A percentile compares a stretch with the other conserved stretches of the same genome.
These are phyloP conservation scores for Nixonia krombeini DNA, from an alignment of 1,140 invertebrate species.

Conservation along the genomic window DNA sequence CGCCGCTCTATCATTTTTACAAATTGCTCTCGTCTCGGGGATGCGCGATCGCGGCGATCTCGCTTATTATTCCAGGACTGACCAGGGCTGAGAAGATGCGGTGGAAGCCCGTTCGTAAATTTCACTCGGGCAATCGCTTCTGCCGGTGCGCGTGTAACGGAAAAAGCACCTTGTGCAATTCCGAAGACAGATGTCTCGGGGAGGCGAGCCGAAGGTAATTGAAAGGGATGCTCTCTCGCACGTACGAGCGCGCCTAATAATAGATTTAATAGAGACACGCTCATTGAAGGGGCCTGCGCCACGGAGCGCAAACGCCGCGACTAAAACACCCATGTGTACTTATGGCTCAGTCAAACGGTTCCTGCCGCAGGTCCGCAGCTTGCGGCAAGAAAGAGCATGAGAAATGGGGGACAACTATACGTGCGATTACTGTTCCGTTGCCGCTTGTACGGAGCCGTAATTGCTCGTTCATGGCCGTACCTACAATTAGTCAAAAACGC, in stretches of 20 bases:
- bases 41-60: no score
- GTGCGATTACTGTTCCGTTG: conserved; percentile 44
- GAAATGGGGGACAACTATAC: conserved; percentile 49
- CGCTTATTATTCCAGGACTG: no score
- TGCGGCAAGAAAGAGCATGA: conserved; percentile 38
- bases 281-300: conserved; percentile 65
- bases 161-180: conserved; percentile 2
- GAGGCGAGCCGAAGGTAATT: conserved; percentile 59
- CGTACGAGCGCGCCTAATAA: conserved; percentile 60
- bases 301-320: conserved; percentile 31
- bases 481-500: conserved; percentile 47
- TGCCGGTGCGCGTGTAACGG: background rate
- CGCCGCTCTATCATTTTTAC: no score
- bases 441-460: conserved; percentile 40
- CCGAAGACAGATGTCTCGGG: conserved; percentile 44
- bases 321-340: conserved; percentile 30
- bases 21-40: no score
- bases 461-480: conserved; percentile 32
- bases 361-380: conserved; percentile 27
- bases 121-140: no score
- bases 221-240: conserved; percentile 67
- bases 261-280: conserved; percentile 72
- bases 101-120: no score
- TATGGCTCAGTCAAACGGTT: conserved; percentile 33
- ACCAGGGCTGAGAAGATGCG: no score